Conservation (phyloP, 2,888 invertebrate genomes). For the Anaspis maculata region DNA sequence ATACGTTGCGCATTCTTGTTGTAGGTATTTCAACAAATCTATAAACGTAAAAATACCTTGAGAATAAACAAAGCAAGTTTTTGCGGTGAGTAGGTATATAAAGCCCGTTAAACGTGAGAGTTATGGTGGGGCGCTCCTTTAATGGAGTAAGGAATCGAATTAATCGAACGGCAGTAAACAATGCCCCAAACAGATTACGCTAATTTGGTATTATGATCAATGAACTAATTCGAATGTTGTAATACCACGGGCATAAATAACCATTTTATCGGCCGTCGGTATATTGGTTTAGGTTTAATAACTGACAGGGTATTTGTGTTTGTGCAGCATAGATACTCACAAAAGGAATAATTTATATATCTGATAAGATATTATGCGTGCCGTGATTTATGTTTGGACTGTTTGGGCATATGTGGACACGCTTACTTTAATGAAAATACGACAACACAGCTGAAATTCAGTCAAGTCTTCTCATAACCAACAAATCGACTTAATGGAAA, state of each 20-base stretch:
- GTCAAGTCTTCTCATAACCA: no score
- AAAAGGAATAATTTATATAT: slow-evolving; percentile 26
- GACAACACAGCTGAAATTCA: no score
- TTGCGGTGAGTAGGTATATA: no score
- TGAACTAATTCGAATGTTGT: slow-evolving; percentile 24
- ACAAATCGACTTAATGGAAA: no score
- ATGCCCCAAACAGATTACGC: slow-evolving; percentile 22
- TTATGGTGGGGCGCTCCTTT: not conserved
- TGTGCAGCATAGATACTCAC: slow-evolving; percentile 21
- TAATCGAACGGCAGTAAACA: slow-evolving; percentile 21
- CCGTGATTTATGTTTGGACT: no score
- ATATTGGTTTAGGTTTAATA: slow-evolving; percentile 24
- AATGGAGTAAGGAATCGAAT: slow-evolving; percentile 17
- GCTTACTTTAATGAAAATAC: no score
- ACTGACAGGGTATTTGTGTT: slow-evolving; percentile 15
- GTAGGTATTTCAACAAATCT: no score
- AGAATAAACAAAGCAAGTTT: no score
- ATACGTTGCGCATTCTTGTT: no score
- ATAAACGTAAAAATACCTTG: not conserved
- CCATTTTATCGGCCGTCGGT: slow-evolving; percentile 21
- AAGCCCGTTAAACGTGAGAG: not conserved
- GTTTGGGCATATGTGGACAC: no score
- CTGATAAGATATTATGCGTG: slow-evolving; percentile 25
- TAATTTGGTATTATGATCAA: slow-evolving; percentile 24
- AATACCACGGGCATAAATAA: slow-evolving; percentile 22